Evolutionary conservation across 92 coral and sea anemone genomes (phyloP).

Genomic region (Heliopora coerulea): DNA sequence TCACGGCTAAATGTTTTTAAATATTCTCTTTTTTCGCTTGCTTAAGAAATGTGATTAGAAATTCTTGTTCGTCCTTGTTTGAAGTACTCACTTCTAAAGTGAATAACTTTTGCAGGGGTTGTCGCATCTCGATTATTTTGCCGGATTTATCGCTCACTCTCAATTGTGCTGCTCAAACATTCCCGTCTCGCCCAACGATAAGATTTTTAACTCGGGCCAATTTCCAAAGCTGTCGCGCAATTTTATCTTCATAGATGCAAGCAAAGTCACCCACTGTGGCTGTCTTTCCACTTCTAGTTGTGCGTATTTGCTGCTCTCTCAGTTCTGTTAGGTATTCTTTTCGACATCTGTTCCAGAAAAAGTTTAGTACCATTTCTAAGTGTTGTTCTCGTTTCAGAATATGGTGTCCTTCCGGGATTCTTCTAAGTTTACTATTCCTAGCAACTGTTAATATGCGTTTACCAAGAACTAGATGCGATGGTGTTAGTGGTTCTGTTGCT

Average conservation of each 20-base stretch:
- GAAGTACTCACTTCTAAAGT: slow-evolving; percentile 31
- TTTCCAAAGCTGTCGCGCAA: slow-evolving; percentile 1
- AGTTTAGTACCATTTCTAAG: slow-evolving; percentile 18
- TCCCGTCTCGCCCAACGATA: slow-evolving; percentile 3
- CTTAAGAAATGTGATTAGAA: slow-evolving; percentile 30
- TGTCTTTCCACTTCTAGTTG: background rate
- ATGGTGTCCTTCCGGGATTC: background rate
- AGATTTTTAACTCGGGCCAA: background rate
- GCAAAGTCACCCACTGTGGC: slow-evolving; percentile 25
- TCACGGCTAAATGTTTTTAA: too few relatives aligned
- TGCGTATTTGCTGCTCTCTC: slow-evolving; percentile 16
- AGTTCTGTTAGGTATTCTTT: too few relatives aligned
- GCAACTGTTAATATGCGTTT: background rate
- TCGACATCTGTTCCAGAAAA: slow-evolving; percentile 40
- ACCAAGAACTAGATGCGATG: background rate
- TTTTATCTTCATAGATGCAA: slow-evolving; percentile 24
- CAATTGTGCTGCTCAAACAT: slow-evolving; percentile 15
- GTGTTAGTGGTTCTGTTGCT: background rate
- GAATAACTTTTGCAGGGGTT: slow-evolving; percentile 47
- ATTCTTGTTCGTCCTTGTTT: background rate
- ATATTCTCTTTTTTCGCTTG: slow-evolving; percentile 41
- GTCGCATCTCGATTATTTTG: slow-evolving; percentile 30
- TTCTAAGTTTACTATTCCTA: background rate
- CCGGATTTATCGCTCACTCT: slow-evolving; percentile 25
- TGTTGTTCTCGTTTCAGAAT: slow-evolving; percentile 12